Evolutionary conservation across 2,888 invertebrate species (phyloP).

Genomic region (Luperina nickerlii): DNA sequence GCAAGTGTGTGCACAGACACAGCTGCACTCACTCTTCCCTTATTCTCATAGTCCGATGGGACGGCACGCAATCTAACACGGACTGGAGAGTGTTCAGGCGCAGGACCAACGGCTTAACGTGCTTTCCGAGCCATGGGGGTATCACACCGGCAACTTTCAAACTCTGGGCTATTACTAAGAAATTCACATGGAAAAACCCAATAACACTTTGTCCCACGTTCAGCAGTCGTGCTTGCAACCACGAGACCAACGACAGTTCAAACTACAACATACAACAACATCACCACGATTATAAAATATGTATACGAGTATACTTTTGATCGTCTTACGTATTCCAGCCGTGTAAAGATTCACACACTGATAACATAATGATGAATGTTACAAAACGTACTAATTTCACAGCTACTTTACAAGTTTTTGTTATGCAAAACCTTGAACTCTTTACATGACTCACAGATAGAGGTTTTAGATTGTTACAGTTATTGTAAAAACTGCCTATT

Average conservation of each 20-base stretch:
- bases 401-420: conserved; percentile 16
- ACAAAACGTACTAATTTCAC: conserved; percentile 6
- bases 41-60: too few relatives aligned
- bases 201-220: background rate
- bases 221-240: background rate
- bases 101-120: too few relatives aligned
- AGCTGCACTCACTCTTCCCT: too few relatives aligned
- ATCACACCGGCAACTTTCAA: too few relatives aligned
- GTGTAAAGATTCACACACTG: conserved; percentile 9
- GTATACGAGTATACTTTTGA: background rate
- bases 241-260: background rate
- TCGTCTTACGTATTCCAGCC: too few relatives aligned
- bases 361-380: conserved; percentile 6
- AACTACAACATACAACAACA: background rate
- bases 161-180: too few relatives aligned
- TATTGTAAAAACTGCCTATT: conserved; percentile 20
- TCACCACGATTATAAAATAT: background rate
- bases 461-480: conserved; percentile 34
- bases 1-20: too few relatives aligned
- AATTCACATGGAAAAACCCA: too few relatives aligned
- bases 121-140: too few relatives aligned
- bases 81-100: too few relatives aligned
- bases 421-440: conserved; percentile 39
- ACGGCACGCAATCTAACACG: too few relatives aligned
- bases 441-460: conserved; percentile 38